A percentile compares a stretch with the other conserved stretches of the same genome.
phyloP scores from a whole-genome alignment of 2,113 vertebrate species.

The Engraulis encrasicolus region DNA sequence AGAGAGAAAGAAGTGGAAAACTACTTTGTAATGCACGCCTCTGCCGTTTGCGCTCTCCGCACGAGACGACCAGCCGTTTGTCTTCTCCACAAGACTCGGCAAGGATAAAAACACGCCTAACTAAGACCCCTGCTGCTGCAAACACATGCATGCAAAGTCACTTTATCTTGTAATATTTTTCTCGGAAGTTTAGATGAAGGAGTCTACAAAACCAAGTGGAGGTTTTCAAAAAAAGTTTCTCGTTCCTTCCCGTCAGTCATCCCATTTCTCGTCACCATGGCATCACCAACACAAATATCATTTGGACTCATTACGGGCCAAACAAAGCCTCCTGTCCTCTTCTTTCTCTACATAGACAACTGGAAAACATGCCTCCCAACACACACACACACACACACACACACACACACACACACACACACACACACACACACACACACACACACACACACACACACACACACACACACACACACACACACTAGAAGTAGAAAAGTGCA shows the following conservation, averaged over 20 bases:
- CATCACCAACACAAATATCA: neutral
- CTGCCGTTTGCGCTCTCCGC: neutral
- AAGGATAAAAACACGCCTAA: neutral
- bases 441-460: too few species aligned
- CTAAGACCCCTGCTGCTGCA: too few species aligned
- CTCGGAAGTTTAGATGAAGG: neutral
- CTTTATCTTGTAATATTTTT: neutral
- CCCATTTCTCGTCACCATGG: neutral
- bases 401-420: too few species aligned
- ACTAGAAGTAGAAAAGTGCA: too few species aligned
- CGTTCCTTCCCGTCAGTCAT: too few species aligned
- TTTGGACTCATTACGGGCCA: neutral
- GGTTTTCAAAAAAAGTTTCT: neutral
- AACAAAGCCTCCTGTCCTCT: neutral
- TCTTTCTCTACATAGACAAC: neutral
- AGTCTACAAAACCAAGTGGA: too few species aligned
- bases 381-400: too few species aligned
- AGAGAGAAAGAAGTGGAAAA: neutral
- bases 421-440: too few species aligned
- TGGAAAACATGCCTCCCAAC: conserved; percentile 6
- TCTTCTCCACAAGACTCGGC: neutral
- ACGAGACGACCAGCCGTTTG: neutral
- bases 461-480: too few species aligned
- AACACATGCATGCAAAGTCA: too few species aligned
- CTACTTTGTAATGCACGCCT: neutral